Evolutionary conservation across 92 coral and sea anemone species (phyloP), one percentile per base, ranked within the genome.

Genomic region (Anthopleura xanthogrammica): DNA sequence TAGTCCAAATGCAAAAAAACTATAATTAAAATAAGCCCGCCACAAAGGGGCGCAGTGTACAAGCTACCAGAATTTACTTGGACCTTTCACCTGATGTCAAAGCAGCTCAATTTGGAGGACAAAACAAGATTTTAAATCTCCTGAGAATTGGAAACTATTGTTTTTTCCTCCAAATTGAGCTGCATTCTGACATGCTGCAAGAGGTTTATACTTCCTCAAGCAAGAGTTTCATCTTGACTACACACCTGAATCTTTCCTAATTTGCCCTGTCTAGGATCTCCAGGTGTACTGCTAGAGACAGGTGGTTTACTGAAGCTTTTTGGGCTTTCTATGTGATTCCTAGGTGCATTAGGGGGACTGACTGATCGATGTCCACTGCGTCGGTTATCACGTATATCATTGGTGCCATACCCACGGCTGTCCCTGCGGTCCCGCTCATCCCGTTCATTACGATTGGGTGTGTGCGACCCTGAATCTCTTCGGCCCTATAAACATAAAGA

Each of bases 331-430:
- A 48, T 10, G 76, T 76, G 56, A 46, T 83, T 60, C 41, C 79
- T 48, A 24, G 52, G 73, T 52, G 60, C 78, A 41, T 40, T 82
- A 65, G 85, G 72, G 24, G 86, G 86, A 46, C 71, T 82, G 20
- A 82, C n/a, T 72, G 85, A 72, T 71, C 85, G 78, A 43, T 52
- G 60, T 12, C 64, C 85, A 81, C 66, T 72, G 39, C 79, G 84
- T 16, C 80, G 62, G 42, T 12, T 39, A 20, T 58, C 82, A 20
- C 72, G 72, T 52, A n/a, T 3, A 36, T 83, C 80, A 9, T 82
- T 78, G 24, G 78, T 48, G 11, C 80, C 80, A 60, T 55, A 77
- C 5, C 87, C 82, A 39, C 62, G 82, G 39, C 87, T 77, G 50
- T 84, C 82, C 16, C 82, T 57, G 68, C 82, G 81, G 12, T 83